These are phyloP conservation scores for Tipula unca DNA, from an alignment of 2,888 invertebrate species.

Conservation along the genomic window DNA sequence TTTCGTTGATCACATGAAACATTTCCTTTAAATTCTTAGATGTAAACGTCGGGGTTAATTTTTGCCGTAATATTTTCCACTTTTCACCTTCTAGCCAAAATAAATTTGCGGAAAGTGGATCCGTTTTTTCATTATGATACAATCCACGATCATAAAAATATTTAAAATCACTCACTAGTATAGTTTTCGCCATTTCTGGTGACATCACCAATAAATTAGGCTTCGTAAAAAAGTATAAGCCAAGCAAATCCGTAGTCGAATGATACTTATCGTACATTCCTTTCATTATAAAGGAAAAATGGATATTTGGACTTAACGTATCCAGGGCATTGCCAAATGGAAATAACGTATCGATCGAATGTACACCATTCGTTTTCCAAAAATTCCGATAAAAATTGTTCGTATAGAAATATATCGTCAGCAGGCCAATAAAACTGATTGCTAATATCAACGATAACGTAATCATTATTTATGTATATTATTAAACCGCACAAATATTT, in stretches of 20 bases:
- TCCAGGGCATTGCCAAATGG: not conserved
- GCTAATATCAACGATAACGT: not conserved
- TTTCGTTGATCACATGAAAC: slow-evolving; percentile 25
- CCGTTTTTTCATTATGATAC: slow-evolving; percentile 25
- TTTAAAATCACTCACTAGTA: slow-evolving; percentile 25
- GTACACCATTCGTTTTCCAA: not conserved
- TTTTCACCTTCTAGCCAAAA: slow-evolving; percentile 25
- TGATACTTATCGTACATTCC: not conserved
- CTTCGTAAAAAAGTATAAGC: slow-evolving; percentile 23
- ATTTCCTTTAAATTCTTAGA: slow-evolving; percentile 26
- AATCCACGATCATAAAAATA: slow-evolving; percentile 26
- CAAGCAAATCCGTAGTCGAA: slow-evolving; percentile 14
- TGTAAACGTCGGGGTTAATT: slow-evolving; percentile 26
- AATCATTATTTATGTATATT: too few relatives aligned
- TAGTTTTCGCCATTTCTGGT: slow-evolving; percentile 25
- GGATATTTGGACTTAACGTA: not conserved
- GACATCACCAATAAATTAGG: slow-evolving; percentile 23
- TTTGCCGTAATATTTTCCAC: slow-evolving; percentile 25
- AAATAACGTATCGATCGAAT: not conserved
- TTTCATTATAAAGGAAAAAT: not conserved
- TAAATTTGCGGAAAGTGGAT: slow-evolving; percentile 26
- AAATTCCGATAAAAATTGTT: not conserved
- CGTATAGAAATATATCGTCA: not conserved
- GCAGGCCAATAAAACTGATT: not conserved
- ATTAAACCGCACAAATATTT: not conserved